These are phyloP conservation scores for Pseudopipra pipra DNA, from an alignment of 2,113 vertebrate genomes.

Conservation along the genomic window DNA sequence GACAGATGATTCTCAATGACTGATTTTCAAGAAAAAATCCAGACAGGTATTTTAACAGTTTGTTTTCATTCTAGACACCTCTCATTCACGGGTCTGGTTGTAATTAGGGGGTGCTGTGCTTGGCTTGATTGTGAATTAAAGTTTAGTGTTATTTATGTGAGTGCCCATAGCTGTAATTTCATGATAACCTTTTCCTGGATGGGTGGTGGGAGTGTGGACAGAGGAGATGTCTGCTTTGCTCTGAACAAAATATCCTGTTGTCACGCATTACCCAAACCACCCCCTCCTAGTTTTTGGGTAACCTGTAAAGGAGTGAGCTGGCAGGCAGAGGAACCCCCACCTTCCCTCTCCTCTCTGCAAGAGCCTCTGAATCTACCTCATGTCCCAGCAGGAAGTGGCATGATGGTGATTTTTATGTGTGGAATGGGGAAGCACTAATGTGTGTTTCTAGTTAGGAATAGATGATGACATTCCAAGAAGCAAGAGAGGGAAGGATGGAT, in stretches of 20 bases:
- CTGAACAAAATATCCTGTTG: background rate
- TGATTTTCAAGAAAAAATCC: conserved; percentile 71
- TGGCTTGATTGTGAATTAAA: background rate
- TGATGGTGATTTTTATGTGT: background rate
- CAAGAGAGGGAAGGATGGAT: background rate
- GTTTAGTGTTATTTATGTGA: background rate
- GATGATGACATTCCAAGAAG: background rate
- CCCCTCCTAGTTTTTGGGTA: background rate
- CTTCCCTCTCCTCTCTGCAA: background rate
- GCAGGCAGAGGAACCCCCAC: background rate
- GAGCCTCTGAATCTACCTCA: rapidly evolving
- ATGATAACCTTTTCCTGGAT: background rate
- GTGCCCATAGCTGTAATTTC: background rate
- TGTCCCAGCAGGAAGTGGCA: background rate
- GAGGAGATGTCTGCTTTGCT: background rate
- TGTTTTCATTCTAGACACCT: conserved; percentile 43
- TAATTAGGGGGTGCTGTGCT: background rate
- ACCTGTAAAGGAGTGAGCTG: rapidly evolving
- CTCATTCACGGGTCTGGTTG: background rate
- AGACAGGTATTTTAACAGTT: conserved; percentile 75
- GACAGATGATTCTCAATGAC: conserved; percentile 77
- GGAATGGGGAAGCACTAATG: background rate
- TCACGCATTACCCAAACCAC: rapidly evolving
- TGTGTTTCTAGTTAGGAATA: rapidly evolving
- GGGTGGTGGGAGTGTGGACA: background rate